Conservation (phyloP, 2,888 invertebrate species). For the Lapara coniferarum region DNA sequence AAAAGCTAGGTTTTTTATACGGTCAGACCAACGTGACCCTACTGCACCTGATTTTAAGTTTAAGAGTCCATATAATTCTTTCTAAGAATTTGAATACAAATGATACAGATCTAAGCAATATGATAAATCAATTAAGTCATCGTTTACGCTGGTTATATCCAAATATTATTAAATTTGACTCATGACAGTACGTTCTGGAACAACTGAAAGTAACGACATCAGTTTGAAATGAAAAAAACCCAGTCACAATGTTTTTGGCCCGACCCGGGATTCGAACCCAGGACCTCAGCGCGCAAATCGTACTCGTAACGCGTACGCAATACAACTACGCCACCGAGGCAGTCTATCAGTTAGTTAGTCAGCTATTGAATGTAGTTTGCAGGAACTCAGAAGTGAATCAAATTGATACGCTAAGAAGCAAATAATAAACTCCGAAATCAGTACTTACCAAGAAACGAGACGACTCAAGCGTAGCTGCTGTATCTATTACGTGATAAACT, state of each 20-base stretch:
- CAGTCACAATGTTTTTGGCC: no score
- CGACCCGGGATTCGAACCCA: no score
- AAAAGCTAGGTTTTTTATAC: no score
- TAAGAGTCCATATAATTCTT: no score
- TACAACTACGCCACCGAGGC: no score
- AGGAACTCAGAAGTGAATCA: slow-evolving; percentile 25
- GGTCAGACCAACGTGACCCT: no score
- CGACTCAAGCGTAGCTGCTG: background rate
- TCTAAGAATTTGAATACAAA: background rate
- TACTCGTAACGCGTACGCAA: no score
- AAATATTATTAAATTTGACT: slow-evolving; percentile 29
- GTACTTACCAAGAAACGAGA: background rate
- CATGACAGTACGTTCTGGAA: slow-evolving; percentile 46
- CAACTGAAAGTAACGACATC: slow-evolving; percentile 47
- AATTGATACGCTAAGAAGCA: slow-evolving; percentile 25
- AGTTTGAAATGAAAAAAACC: no score
- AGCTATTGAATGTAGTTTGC: background rate
- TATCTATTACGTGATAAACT: background rate
- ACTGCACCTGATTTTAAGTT: no score
- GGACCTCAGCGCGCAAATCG: no score
- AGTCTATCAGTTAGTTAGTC: no score
- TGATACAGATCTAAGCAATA: background rate
- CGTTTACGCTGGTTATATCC: slow-evolving; percentile 25
- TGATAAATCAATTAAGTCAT: slow-evolving; percentile 1
- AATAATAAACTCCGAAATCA: background rate